These are phyloP conservation scores for Cheiracanthium punctorium DNA, from an alignment of 2,888 invertebrate species.

Conservation along the genomic window DNA sequence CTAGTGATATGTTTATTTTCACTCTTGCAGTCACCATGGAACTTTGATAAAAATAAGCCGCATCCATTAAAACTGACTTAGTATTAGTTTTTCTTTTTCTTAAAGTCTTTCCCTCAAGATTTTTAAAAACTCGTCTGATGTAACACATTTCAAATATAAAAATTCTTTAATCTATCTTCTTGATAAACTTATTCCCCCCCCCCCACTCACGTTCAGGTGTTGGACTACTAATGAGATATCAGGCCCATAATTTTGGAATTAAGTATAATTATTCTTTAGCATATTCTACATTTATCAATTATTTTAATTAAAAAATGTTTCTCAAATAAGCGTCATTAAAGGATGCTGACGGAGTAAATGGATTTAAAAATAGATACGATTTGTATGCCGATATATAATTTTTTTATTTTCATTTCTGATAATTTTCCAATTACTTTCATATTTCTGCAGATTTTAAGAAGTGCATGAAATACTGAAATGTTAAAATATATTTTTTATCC, in stretches of 20 bases:
- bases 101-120: neutral
- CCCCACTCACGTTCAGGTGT: neutral
- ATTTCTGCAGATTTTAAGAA: too few relatives aligned
- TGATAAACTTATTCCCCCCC: neutral
- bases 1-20: too few relatives aligned
- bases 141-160: neutral
- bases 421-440: too few relatives aligned
- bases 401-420: too few relatives aligned
- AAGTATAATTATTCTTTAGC: constrained; percentile 2
- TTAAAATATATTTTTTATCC: too few relatives aligned
- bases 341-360: neutral
- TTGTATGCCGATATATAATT: too few relatives aligned
- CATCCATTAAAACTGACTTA: neutral
- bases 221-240: neutral
- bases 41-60: neutral
- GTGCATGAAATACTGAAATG: too few relatives aligned
- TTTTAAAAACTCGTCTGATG: neutral
- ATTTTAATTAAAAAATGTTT: neutral
- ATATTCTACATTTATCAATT: too few relatives aligned
- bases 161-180: neutral
- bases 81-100: neutral
- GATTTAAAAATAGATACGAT: neutral
- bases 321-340: neutral
- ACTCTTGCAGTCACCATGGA: too few relatives aligned
- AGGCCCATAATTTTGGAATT: neutral